phyloP scores from a whole-genome alignment of 2,113 vertebrate species.

The Poecile atricapillus region DNA sequence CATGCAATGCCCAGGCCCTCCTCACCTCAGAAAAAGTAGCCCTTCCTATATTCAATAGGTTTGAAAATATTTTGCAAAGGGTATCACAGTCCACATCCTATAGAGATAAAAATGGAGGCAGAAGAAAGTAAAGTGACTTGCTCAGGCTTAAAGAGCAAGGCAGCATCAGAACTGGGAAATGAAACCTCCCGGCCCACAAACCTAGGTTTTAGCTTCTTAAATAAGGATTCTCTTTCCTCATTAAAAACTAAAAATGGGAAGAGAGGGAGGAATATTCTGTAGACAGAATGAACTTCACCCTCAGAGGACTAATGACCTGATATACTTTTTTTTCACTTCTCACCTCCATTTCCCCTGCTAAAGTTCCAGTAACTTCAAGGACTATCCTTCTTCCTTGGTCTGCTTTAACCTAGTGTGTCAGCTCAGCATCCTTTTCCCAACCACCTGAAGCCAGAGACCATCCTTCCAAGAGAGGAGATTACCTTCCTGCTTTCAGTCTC shows the following conservation, averaged over 20 bases:
- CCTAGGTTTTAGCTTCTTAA: conserved; percentile 13
- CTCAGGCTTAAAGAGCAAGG: background rate
- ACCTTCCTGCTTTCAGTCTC: background rate
- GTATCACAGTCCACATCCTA: background rate
- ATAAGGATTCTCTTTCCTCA: conserved; percentile 11
- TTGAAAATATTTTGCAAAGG: background rate
- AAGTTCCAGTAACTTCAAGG: background rate
- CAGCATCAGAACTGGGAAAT: background rate
- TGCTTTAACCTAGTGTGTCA: background rate
- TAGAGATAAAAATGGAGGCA: background rate
- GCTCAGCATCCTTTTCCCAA: background rate
- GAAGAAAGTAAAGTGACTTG: background rate
- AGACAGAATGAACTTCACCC: background rate
- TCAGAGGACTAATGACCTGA: conserved; percentile 41
- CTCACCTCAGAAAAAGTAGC: background rate
- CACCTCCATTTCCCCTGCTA: background rate
- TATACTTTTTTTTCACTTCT: background rate
- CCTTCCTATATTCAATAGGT: background rate
- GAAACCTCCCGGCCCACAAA: background rate
- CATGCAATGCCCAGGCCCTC: fast-evolving
- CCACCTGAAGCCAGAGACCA: background rate
- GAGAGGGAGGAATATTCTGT: background rate
- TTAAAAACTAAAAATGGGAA: conserved; percentile 29
- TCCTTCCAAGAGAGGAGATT: background rate
- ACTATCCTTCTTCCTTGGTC: background rate